phyloP scores from a whole-genome alignment of 2,113 vertebrate species.

The Triplophysa siluroides region DNA sequence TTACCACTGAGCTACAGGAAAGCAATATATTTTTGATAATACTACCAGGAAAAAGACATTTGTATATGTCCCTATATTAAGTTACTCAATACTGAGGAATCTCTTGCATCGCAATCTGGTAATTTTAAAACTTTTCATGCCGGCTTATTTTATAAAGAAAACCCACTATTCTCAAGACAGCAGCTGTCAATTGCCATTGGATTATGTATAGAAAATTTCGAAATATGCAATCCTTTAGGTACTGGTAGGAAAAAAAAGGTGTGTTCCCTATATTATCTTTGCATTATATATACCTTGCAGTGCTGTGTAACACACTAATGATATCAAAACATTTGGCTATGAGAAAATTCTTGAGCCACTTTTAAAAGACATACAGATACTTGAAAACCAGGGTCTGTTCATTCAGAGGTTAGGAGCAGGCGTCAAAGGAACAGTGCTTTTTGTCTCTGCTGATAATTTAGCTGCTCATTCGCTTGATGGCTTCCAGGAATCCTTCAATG shows the following conservation, averaged over 20 bases:
- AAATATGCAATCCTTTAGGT: neutral
- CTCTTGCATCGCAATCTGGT: neutral
- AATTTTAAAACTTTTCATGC: neutral
- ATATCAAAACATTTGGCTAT: constrained; percentile 20
- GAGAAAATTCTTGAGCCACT: constrained; percentile 15
- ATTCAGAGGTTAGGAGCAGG: neutral
- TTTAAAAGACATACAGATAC: neutral
- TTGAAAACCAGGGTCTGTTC: constrained; percentile 16
- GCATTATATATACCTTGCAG: constrained; percentile 2
- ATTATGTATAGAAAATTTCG: neutral
- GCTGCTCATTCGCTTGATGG: constrained; percentile 23
- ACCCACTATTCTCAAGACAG: neutral
- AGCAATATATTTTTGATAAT: neutral
- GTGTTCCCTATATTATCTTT: neutral
- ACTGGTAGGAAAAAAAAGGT: neutral
- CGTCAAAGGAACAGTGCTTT: constrained; percentile 15
- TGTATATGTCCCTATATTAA: neutral
- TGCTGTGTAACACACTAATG: constrained; percentile 9
- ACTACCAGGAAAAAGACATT: neutral
- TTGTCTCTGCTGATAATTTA: constrained; percentile 11
- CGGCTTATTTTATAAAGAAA: neutral
- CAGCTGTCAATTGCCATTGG: neutral
- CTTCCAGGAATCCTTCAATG: constrained; percentile 31
- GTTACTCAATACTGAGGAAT: neutral
- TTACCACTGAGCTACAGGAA: no score